A percentile compares a stretch with the other conserved stretches of the same genome.
phyloP scores from a whole-genome alignment of 1,140 invertebrate species.

The Palaemon carinicauda region DNA sequence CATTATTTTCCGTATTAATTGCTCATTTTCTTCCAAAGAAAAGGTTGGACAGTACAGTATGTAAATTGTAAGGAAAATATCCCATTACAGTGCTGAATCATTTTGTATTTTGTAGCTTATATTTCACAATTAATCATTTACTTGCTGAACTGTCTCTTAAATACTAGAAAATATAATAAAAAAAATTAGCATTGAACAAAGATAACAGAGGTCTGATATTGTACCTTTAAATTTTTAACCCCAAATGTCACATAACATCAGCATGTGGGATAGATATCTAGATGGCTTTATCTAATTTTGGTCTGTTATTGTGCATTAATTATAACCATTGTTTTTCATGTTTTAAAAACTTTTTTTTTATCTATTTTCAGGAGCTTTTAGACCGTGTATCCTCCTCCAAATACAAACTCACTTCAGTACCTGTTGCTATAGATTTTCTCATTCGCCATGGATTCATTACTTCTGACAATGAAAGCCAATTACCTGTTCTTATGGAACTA shows the following conservation, averaged over 20 bases:
- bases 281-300: not conserved
- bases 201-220: too few relatives aligned
- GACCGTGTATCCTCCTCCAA: slow-evolving; percentile 81
- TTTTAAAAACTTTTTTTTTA: not conserved
- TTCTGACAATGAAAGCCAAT: slow-evolving; percentile 81
- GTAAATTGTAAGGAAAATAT: too few relatives aligned
- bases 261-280: too few relatives aligned
- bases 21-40: not conserved
- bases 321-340: not conserved
- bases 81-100: too few relatives aligned
- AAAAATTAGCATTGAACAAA: too few relatives aligned
- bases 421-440: slow-evolving; percentile 89
- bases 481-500: slow-evolving; percentile 18
- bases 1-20: not conserved
- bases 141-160: too few relatives aligned
- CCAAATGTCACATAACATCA: too few relatives aligned
- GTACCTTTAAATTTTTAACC: too few relatives aligned
- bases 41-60: not conserved
- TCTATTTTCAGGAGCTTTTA: slow-evolving; percentile 67
- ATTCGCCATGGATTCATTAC: slow-evolving; percentile 88
- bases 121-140: too few relatives aligned
- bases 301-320: not conserved
- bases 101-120: too few relatives aligned
- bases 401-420: slow-evolving; percentile 92
- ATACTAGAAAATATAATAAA: too few relatives aligned